Percentiles rank a stretch among this genome's conserved stretches.
phyloP scores from a whole-genome alignment of 2,888 invertebrate genomes.

The Elegia similella region DNA sequence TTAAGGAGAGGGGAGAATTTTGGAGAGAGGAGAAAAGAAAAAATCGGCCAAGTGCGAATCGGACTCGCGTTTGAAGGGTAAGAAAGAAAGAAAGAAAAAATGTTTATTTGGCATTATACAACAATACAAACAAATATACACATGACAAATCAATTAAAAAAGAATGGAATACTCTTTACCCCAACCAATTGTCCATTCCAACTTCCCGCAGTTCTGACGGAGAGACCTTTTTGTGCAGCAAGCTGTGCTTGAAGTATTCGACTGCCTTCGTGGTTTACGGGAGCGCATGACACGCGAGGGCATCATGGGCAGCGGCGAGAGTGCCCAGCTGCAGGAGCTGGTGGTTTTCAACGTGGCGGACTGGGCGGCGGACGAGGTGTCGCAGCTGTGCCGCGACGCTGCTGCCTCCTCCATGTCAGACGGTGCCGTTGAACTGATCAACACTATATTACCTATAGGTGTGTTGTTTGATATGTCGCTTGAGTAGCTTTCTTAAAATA shows the following conservation, averaged over 20 bases:
- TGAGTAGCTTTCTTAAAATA: no score
- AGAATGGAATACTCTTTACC: no score
- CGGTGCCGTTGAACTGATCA: constrained; percentile 50
- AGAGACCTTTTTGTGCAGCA: constrained; percentile 44
- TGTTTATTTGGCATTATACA: no score
- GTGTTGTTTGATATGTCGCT: constrained; percentile 16
- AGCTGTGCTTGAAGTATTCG: constrained; percentile 60
- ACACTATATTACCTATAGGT: constrained; percentile 51
- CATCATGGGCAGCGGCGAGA: constrained; percentile 46
- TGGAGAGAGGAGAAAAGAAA: no score
- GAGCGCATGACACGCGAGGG: constrained; percentile 61
- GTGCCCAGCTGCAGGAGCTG: constrained; percentile 49
- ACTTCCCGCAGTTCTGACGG: not conserved
- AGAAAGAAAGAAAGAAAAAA: no score
- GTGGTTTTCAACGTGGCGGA: constrained; percentile 69
- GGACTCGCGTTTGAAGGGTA: no score
- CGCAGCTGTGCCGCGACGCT: constrained; percentile 59
- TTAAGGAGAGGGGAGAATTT: no score
- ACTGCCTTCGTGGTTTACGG: constrained; percentile 49
- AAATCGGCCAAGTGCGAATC: no score
- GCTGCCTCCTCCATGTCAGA: constrained; percentile 42
- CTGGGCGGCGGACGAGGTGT: constrained; percentile 65
- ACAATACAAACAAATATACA: no score
- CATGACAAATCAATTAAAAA: no score
- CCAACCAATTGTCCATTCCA: no score